A percentile compares a stretch with the other conserved stretches of the same genome.
These are phyloP conservation scores for Benitochromis conjunctus DNA, from an alignment of 2,113 vertebrate species.

Conservation along the genomic window DNA sequence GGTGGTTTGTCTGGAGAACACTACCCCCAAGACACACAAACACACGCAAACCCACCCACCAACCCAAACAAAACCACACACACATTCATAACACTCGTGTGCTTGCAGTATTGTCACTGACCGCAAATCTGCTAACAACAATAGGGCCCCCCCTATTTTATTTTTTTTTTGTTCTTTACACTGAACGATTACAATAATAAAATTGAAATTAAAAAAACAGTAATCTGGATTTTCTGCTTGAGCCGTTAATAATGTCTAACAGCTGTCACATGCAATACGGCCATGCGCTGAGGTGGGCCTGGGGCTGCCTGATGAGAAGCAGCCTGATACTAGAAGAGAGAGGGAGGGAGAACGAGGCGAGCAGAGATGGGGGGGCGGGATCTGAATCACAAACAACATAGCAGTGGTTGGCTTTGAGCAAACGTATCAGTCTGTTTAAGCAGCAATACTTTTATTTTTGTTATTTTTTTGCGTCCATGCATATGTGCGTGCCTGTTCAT, in stretches of 20 bases:
- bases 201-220: constrained; percentile 73
- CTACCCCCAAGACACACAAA: not conserved
- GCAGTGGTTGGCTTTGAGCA: constrained; percentile 16
- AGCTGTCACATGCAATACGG: constrained; percentile 70
- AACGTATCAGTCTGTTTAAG: constrained; percentile 32
- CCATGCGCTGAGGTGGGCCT: constrained; percentile 55
- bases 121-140: constrained; percentile 54
- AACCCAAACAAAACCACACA: constrained; percentile 14
- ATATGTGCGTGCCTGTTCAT: not conserved
- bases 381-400: constrained; percentile 43
- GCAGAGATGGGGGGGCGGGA: not conserved
- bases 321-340: constrained; percentile 33
- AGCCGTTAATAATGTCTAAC: constrained; percentile 75
- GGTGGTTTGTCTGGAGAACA: constrained; percentile 27
- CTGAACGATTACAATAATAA: constrained; percentile 69
- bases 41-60: not conserved
- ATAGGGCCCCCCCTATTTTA: constrained; percentile 23
- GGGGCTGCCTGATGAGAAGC: constrained; percentile 57
- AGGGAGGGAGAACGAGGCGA: not conserved
- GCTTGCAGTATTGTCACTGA: constrained; percentile 34
- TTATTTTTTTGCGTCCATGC: not conserved
- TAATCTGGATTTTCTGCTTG: constrained; percentile 77
- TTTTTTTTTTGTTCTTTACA: constrained; percentile 44
- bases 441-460: not conserved
- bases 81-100: not conserved